Base-by-base conservation (phyloP, 2,113 vertebrate genomes). In the Catharus bicknelli region DNA sequence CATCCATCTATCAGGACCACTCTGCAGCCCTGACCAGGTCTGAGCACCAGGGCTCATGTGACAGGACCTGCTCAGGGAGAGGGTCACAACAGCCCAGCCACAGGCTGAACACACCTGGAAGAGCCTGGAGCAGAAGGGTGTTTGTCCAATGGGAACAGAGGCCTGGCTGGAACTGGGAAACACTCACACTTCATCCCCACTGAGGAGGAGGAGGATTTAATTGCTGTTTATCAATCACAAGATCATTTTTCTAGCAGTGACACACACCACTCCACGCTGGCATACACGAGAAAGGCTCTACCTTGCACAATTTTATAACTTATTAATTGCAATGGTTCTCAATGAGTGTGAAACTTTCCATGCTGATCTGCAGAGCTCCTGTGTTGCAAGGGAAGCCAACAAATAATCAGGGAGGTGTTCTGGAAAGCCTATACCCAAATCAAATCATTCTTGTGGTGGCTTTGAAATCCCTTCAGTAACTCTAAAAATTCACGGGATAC, bases 151-250 rank as follows among this genome's bases (percentile, higher is more conserved):
- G 3, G 84, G 42, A 58, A 19, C 10, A 51, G 42, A 25, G 32
- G 38, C 45, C 61, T 50, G 76, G 18, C 48, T 47, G 32, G 55
- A 40, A 34, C 8, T 5, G 7, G 7, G 19, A 15, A 55, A 61
- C 19, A 11, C 12, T 8, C 0, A 0, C 58, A 68, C 11, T 59
- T 73, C 2, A 0, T 17, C 53, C 76, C 68, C 64, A 22, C 0
- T 0, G 4, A 93, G 34, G 23, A 42, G 50, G 32, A 45, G 50
- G 27, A 38, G 47, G 26, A 36, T 50, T 92, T 69, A 76, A 89
- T 13, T 80, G 81, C 38, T 78, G 55, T 62, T 88, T 73, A 69
- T 82, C 54, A 47, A 66, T 19, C 29, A 74, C 2, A 0, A 80
- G 38, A 2, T 69, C 54, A 25, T 54, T n/a, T 13, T 55, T 51